A percentile compares a stretch with the other conserved stretches of the same genome.
These are phyloP conservation scores for Tetragonula clypearis DNA, from an alignment of 1,140 invertebrate species.

Conservation along the genomic window DNA sequence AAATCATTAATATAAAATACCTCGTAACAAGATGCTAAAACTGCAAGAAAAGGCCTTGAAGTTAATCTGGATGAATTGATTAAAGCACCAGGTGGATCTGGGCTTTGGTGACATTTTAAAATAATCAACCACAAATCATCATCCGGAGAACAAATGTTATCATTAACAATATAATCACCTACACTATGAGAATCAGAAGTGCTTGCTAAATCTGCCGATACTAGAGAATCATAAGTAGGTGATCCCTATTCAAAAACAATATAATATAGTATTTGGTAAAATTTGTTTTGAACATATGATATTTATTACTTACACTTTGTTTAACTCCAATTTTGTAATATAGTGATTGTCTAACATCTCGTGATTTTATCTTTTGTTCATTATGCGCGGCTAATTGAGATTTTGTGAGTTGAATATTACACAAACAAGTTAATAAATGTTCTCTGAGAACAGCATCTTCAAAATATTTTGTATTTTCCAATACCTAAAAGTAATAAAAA, in stretches of 20 bases:
- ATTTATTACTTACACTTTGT: slow-evolving; percentile 41
- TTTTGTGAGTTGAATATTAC: slow-evolving; percentile 56
- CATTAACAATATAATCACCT: slow-evolving; percentile 7
- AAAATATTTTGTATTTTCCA: slow-evolving; percentile 67
- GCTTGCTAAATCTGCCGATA: slow-evolving; percentile 22
- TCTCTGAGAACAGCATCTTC: slow-evolving; percentile 69
- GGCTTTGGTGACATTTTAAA: slow-evolving; percentile 85
- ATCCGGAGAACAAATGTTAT: slow-evolving; percentile 38
- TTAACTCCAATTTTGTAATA: slow-evolving; percentile 57
- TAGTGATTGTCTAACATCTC: slow-evolving; percentile 48
- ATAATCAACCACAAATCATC: slow-evolving; percentile 84
- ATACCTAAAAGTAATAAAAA: slow-evolving; percentile 49
- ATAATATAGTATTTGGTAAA: slow-evolving; percentile 3
- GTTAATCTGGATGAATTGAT: slow-evolving; percentile 82
- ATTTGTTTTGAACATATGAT: not conserved
- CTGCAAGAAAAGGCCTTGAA: slow-evolving; percentile 83
- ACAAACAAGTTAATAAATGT: slow-evolving; percentile 72
- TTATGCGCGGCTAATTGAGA: not conserved
- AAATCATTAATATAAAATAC: slow-evolving; percentile 70
- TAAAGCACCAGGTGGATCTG: slow-evolving; percentile 85
- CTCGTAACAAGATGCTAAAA: slow-evolving; percentile 87
- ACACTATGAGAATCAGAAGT: slow-evolving; percentile 12
- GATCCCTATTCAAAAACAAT: slow-evolving; percentile 45
- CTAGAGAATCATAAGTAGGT: slow-evolving; percentile 36
- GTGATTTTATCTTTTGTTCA: slow-evolving; percentile 56